Evolutionary conservation across 2,113 vertebrate species (phyloP), one percentile per base, ranked within the genome.

Genomic region (Apistogramma diplotaenia): DNA sequence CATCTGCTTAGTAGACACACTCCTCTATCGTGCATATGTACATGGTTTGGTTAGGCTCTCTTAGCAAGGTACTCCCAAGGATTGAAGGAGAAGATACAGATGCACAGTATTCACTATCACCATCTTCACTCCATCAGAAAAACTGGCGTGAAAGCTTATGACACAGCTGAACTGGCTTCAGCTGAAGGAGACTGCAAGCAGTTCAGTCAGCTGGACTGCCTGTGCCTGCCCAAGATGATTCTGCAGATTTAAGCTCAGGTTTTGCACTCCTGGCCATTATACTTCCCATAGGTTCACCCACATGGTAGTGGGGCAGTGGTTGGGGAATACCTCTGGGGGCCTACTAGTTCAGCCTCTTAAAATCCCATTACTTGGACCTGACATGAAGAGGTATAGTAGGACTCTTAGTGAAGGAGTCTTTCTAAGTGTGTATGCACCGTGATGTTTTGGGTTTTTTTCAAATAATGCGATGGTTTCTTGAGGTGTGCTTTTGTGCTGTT

Each of bases 381-480:
- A 70, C 6, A 4, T 49, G 43, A 70, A 43, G 62, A 46, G 8
- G 62, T 23, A 4, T 67, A 27, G 15, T 46, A 46, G 61, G 62
- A 46, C 15, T 46, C 40, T 46, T 19, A 8, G 5, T 18, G 46
- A 49, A 3, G 16, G 16, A 46, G 37, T 13, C 40, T 46, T 49
- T 67, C 12, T 54, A 70, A 60, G 59, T 73, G 85, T 93, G 7
- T 78, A 75, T 58, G 87, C 89, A 88, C 91, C 8, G 4, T 54
- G 10, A 4, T 59, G 62, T 56, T 57, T 67, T 23, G 40, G 5
- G 4, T 54, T 53, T 13, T 37, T 25, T 72, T 46, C 13, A 10
- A 53, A 4, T 54, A 43, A 6, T 75, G 35, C 55, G 8, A 25
- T 33, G n/a, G 19, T 54, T 35, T 31, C 60, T 55, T 76, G 43